Percentiles rank a stretch among this genome's conserved stretches.
phyloP scores from a whole-genome alignment of 30 jellyfish, hydroid and myxozoan genomes.

The Aurelia aurita region DNA sequence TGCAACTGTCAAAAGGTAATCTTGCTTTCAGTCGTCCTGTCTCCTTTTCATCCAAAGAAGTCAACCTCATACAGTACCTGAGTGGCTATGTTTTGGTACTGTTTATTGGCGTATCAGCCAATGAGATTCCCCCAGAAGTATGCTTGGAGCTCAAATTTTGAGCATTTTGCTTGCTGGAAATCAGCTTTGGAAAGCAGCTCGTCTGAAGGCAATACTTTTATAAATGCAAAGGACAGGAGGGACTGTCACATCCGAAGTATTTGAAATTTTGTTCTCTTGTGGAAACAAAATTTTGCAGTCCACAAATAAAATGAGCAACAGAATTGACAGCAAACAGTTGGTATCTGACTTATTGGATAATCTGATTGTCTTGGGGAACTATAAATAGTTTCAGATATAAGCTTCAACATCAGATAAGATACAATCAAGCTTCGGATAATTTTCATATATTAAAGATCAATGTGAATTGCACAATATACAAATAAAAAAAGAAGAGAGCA shows the following conservation, averaged over 20 bases:
- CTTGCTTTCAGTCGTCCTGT: constrained; percentile 16
- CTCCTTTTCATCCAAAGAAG: constrained; percentile 11
- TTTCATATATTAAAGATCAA: constrained; percentile 53
- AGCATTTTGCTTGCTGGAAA: constrained; percentile 58
- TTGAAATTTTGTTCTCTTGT: no score
- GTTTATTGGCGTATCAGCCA: no score
- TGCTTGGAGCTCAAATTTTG: constrained; percentile 33
- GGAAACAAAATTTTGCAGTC: constrained; percentile 57
- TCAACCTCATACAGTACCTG: no score
- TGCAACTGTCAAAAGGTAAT: constrained; percentile 27
- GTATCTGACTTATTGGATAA: constrained; percentile 53
- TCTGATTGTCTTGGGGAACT: constrained; percentile 28
- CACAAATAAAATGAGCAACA: constrained; percentile 18
- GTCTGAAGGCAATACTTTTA: constrained; percentile 23
- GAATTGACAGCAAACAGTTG: constrained; percentile 47
- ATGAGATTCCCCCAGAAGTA: no score
- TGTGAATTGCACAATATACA: constrained; percentile 29
- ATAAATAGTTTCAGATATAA: no score
- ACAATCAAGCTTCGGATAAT: constrained; percentile 37
- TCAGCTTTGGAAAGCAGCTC: constrained; percentile 32
- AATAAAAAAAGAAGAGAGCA: constrained; percentile 43
- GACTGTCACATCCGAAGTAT: no score
- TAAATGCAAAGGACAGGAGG: constrained; percentile 37
- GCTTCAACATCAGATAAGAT: no score
- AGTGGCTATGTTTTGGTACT: no score